These are phyloP conservation scores for Hippocampus zosterae DNA, from an alignment of 2,113 vertebrate species.

Conservation along the genomic window DNA sequence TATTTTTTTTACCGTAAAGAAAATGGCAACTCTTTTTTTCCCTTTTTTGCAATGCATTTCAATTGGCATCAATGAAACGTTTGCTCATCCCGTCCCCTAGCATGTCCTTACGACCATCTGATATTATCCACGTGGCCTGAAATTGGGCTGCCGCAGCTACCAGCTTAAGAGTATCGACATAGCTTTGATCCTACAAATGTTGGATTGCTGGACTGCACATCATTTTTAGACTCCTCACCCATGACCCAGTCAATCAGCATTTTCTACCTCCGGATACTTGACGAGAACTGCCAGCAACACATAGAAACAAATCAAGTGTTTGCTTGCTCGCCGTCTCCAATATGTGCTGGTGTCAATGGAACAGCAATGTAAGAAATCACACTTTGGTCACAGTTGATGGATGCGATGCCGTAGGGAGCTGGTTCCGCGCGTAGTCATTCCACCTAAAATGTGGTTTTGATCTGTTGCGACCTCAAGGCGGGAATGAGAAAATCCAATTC, in stretches of 20 bases:
- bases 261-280: neutral
- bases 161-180: neutral
- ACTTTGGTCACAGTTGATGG: conserved; percentile 34
- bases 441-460: conserved; percentile 53
- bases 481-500: conserved; percentile 44
- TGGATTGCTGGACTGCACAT: neutral
- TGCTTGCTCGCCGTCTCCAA: neutral
- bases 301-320: neutral
- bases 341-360: conserved; percentile 15
- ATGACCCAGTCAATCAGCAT: neutral
- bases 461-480: conserved; percentile 58
- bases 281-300: neutral
- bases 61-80: too few relatives aligned
- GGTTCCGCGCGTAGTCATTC: conserved; percentile 21
- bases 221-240: neutral
- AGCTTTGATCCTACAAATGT: neutral
- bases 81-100: too few relatives aligned
- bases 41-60: too few relatives aligned
- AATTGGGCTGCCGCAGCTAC: too few relatives aligned
- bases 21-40: too few relatives aligned
- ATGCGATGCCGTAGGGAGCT: conserved; percentile 25
- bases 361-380: conserved; percentile 33
- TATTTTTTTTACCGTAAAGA: too few relatives aligned
- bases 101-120: too few relatives aligned
- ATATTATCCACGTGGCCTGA: too few relatives aligned